Evolutionary conservation across 1,140 invertebrate genomes (phyloP), one percentile per base, ranked within the genome.

Genomic region (Bradynema listronoti): DNA sequence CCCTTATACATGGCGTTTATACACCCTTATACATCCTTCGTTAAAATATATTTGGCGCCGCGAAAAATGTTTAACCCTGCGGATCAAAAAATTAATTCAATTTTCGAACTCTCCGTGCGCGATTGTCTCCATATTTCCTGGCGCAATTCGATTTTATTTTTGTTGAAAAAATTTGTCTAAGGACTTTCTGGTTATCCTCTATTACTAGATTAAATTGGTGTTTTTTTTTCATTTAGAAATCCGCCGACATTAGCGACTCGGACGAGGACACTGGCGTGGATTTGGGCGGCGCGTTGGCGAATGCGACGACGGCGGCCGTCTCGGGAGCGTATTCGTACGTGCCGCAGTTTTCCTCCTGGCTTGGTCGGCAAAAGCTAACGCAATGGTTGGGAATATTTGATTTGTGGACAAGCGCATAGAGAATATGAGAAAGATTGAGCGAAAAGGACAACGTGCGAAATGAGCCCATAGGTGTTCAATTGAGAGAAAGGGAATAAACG

Each of bases 271-370:
- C 47, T 9, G 47, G 19, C 3, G 19, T 43, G 3, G 3, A 9
- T 27, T 22, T 27, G 4, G 42, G 6, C 42, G 27, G 27, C 9
- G 22, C 27, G 3, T n/a, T n/a, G 22, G n/a, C 25, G n/a, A 27
- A 19, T 33, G 33, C 39, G n/a, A 32, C 25, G 29, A 69, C 33
- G 54, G 19, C 63, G 19, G 34, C n/a, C 24, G 19, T n/a, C n/a
- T n/a, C n/a, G n/a, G n/a, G 22, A 11, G 53, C 58, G 4, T 50
- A 45, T 5, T 69, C 67, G n/a, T 71, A 72, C 50, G 55, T 69
- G n/a, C 65, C 70, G 16, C 64, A 71, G 45, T 34, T 69, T 34
- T 69, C 67, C 14, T 66, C 60, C 24, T 72, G 65, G 64, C 29
- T 69, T 32, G 68, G 67, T 22, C 46, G 67, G 25, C 68, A 72